phyloP scores from a whole-genome alignment of 2,888 invertebrate genomes.

The Gymnoscelis rufifasciata region DNA sequence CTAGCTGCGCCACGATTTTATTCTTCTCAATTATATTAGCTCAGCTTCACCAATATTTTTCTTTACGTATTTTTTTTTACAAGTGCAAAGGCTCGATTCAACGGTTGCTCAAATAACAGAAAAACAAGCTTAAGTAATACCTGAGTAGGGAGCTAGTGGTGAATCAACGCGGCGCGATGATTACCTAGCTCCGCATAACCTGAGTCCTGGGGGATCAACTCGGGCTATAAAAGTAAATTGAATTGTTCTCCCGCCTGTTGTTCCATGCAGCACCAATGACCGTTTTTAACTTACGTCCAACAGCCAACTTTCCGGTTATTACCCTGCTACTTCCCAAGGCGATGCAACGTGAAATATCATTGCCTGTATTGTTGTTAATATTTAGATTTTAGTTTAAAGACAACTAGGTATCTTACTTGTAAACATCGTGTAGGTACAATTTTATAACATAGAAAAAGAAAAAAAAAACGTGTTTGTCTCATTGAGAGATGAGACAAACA shows the following conservation, averaged over 20 bases:
- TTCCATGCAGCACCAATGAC: conserved; percentile 50
- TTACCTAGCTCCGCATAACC: conserved; percentile 52
- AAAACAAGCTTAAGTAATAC: not conserved
- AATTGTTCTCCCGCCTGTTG: conserved; percentile 68
- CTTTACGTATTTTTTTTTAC: too few relatives aligned
- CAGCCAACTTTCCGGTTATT: conserved; percentile 38
- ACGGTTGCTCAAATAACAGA: not conserved
- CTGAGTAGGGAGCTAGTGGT: not conserved
- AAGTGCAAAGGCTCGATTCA: too few relatives aligned
- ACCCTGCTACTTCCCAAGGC: conserved; percentile 28
- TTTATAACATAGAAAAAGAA: too few relatives aligned
- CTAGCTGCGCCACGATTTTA: too few relatives aligned
- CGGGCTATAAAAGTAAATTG: conserved; percentile 74
- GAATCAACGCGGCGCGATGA: conserved; percentile 58
- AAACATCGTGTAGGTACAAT: too few relatives aligned
- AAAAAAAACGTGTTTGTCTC: too few relatives aligned
- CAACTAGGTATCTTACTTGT: too few relatives aligned
- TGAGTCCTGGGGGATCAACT: conserved; percentile 65
- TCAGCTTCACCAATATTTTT: too few relatives aligned
- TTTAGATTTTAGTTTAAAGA: too few relatives aligned
- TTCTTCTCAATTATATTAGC: too few relatives aligned
- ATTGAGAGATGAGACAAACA: too few relatives aligned
- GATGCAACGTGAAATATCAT: conserved; percentile 23
- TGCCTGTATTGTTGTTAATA: conserved; percentile 3
- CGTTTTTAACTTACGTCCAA: conserved; percentile 55